Conservation (phyloP, 2,797 vertebrate species). For the Gallinago nigripennis region DNA sequence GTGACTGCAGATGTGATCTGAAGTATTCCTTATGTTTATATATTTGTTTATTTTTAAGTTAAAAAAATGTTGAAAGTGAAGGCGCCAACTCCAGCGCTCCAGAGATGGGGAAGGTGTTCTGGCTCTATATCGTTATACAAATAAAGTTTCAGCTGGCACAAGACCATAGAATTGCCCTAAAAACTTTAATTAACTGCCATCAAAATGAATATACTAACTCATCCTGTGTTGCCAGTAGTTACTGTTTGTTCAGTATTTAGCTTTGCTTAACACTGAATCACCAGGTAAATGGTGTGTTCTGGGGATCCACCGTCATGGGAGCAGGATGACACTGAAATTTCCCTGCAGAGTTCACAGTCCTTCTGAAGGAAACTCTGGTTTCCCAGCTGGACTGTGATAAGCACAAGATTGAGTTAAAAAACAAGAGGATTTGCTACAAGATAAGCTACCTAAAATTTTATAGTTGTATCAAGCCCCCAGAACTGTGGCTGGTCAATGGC, state of each 20-base stretch:
- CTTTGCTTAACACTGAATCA: not conserved
- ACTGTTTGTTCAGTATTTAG: not conserved
- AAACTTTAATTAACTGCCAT: not conserved
- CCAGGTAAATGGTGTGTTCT: not conserved
- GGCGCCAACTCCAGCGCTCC: not conserved
- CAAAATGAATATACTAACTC: not conserved
- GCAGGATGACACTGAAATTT: not conserved
- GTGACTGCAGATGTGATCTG: not conserved
- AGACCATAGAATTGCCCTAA: not conserved
- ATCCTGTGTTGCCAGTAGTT: not conserved
- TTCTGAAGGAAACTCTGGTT: not conserved
- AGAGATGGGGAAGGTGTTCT: not conserved
- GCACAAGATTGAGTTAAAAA: not conserved
- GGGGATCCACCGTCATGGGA: accelerated
- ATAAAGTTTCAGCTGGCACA: not conserved
- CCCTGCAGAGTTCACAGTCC: not conserved
- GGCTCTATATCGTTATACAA: accelerated
- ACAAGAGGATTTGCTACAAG: not conserved
- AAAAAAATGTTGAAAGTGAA: not conserved
- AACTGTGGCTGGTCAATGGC: no score
- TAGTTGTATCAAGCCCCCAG: accelerated
- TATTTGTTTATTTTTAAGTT: not conserved
- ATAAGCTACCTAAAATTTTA: not conserved
- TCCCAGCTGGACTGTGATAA: not conserved
- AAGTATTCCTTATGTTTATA: not conserved